Evolutionary conservation across 2,113 vertebrate species (phyloP).

Genomic region (Phyllopteryx taeniolatus): DNA sequence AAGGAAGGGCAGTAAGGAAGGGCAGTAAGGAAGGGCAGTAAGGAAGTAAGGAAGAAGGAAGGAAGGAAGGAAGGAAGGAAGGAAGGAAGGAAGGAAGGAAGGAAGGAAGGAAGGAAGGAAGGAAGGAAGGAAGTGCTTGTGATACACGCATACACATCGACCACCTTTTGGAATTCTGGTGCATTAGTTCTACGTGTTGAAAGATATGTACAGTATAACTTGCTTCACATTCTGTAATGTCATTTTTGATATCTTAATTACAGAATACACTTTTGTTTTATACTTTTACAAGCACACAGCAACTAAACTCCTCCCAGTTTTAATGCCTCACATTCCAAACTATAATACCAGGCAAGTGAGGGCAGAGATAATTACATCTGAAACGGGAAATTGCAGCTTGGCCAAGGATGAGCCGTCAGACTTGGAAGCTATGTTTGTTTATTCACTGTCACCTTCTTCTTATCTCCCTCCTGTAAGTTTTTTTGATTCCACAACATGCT

Average conservation of each 20-base stretch:
- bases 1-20: not conserved
- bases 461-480: slow-evolving; percentile 17
- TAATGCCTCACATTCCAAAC: slow-evolving; percentile 58
- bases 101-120: not conserved
- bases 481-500: not conserved
- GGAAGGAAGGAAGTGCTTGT: not conserved
- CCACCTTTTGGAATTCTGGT: not conserved
- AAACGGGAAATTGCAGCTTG: slow-evolving; percentile 58
- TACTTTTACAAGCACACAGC: slow-evolving; percentile 21
- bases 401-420: slow-evolving; percentile 46
- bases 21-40: not conserved
- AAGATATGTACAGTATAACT: not conserved
- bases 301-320: slow-evolving; percentile 30
- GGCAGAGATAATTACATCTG: slow-evolving; percentile 62
- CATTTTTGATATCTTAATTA: slow-evolving; percentile 2
- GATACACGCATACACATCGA: not conserved
- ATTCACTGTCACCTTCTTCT: slow-evolving; percentile 24
- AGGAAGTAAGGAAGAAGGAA: not conserved
- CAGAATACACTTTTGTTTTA: slow-evolving; percentile 25
- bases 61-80: not conserved
- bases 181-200: not conserved
- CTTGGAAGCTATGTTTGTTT: slow-evolving; percentile 25
- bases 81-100: not conserved
- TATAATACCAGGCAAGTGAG: slow-evolving; percentile 46
- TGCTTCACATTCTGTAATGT: not conserved